Base-by-base conservation (phyloP, 2,797 vertebrate species). In the Enteromius radiatus region DNA sequence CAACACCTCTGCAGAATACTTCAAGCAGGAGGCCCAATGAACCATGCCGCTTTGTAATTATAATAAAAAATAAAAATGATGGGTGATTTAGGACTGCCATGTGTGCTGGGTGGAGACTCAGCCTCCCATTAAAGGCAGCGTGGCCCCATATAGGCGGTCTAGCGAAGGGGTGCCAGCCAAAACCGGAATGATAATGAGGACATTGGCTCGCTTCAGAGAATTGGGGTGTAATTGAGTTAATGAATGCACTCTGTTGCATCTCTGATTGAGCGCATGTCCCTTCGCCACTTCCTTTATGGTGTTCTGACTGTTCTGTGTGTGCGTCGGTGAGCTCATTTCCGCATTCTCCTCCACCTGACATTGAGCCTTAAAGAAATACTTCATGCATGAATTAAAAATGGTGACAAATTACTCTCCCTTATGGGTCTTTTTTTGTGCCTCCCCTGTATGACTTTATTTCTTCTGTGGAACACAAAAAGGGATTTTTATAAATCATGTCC, bases 161-260 rank as follows among this genome's bases (percentile, higher is more conserved):
- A 73, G 91, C 87, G 71, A 41, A 4, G 69, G 61, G 68, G 82
- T 84, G 81, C 73, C 80, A 74, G 79, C 82, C 31, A 71, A 85
- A 86, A 85, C 86, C 70, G 45, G 89, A 92, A 92, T 92, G 91
- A 91, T 90, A 89, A 91, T 86, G 85, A 90, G 87, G 91, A 87
- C 76, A 82, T 88, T 85, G 87, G 82, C 68, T 36, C 64, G 85
- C 76, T 75, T 91, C 85, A 87, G 88, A 89, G 91, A 89, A 93
- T 91, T 90, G 88, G 86, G 84, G 36, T 28, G 87, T 92, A 93
- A 93, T 94, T 93, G 91, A 83, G 89, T 90, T 92, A 93, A 93
- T 93, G 90, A 93, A 92, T 89, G 90, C 88, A 88, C 93, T 91
- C 86, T 93, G 92, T 90, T 92, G 86, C 86, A 84, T 90, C 86